Evolutionary conservation across 2,888 invertebrate genomes (phyloP).

Genomic region (Andrena flavipes): DNA sequence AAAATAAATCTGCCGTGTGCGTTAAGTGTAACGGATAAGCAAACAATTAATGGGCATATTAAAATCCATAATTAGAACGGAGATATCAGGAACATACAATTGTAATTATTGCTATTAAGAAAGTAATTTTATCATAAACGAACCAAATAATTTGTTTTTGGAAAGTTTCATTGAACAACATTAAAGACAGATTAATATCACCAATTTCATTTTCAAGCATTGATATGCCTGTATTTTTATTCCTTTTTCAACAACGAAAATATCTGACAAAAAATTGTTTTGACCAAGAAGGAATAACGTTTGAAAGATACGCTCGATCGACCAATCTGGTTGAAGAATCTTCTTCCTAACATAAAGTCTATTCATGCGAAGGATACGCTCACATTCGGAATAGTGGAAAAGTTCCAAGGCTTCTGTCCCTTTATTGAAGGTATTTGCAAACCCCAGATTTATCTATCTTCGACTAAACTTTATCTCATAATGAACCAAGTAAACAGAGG

Average conservation of each 20-base stretch:
- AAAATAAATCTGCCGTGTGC: no score
- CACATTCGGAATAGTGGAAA: slow-evolving; percentile 8
- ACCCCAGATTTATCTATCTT: slow-evolving; percentile 58
- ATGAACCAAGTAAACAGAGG: slow-evolving; percentile 46
- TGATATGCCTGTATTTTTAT: not conserved
- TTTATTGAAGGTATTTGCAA: slow-evolving; percentile 51
- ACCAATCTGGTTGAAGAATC: not conserved
- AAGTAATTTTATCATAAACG: no score
- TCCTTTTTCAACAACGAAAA: not conserved
- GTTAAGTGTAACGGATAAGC: no score
- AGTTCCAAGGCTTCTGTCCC: slow-evolving; percentile 26
- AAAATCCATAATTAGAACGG: no score
- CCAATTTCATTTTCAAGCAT: not conserved
- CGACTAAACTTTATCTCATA: slow-evolving; percentile 40
- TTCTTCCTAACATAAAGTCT: not conserved
- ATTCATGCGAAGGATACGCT: slow-evolving; percentile 18
- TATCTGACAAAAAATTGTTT: not conserved
- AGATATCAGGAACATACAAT: no score
- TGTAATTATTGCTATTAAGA: no score
- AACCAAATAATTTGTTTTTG: no score
- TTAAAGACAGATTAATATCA: not conserved
- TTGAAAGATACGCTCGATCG: not conserved
- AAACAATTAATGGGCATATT: no score
- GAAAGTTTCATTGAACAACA: no score
- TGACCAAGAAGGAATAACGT: not conserved